phyloP scores from a whole-genome alignment of 2,888 invertebrate genomes.

The Autographa pulchrina region DNA sequence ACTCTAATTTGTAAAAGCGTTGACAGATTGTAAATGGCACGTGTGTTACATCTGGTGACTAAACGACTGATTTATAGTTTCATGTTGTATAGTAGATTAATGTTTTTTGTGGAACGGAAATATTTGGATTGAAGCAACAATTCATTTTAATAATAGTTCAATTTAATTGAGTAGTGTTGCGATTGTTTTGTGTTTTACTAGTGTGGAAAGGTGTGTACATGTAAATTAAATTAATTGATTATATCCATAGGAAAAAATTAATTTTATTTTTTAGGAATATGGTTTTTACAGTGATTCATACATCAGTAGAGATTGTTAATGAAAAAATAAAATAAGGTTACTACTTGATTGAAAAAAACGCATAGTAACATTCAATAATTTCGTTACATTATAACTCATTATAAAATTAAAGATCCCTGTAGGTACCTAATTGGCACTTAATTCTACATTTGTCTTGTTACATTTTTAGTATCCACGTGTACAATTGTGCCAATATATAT shows the following conservation, averaged over 20 bases:
- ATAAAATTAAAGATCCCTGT: no score
- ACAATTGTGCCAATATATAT: neutral
- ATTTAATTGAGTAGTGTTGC: slow-evolving; percentile 19
- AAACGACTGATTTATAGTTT: slow-evolving; percentile 43
- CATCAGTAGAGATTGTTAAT: no score
- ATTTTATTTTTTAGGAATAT: no score
- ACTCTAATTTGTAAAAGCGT: slow-evolving; percentile 52
- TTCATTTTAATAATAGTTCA: slow-evolving; percentile 30
- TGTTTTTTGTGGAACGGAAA: slow-evolving; percentile 21
- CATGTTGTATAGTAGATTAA: slow-evolving; percentile 15
- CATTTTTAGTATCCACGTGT: neutral
- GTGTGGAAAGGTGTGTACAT: neutral
- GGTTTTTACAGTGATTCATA: no score
- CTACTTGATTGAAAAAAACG: no score
- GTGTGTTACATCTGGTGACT: slow-evolving; percentile 27
- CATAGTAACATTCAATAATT: no score
- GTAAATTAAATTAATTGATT: neutral
- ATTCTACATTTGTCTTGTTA: no score
- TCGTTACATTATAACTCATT: no score
- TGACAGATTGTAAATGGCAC: slow-evolving; percentile 48
- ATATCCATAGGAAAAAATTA: neutral
- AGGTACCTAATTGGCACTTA: no score
- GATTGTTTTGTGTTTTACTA: neutral
- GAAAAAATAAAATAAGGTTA: no score
- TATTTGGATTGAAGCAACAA: slow-evolving; percentile 37